These are phyloP conservation scores for Danio jaintianensis DNA, from an alignment of 2,797 vertebrate species.

Conservation along the genomic window DNA sequence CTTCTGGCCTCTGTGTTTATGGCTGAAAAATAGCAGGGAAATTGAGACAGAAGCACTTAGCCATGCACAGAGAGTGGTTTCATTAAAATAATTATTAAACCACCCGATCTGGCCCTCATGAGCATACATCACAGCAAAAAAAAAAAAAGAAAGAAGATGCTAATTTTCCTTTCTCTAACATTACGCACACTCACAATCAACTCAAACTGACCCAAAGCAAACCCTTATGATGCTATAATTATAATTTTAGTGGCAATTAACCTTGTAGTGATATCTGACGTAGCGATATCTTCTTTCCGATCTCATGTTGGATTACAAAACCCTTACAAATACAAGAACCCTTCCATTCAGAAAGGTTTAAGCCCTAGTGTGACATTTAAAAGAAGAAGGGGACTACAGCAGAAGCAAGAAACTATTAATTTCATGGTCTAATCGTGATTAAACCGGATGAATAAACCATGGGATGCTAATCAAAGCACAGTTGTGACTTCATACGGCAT, in stretches of 20 bases:
- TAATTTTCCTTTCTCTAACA: not conserved
- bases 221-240: not conserved
- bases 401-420: slow-evolving; percentile 35
- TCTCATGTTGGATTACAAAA: slow-evolving; percentile 9
- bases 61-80: slow-evolving; percentile 11
- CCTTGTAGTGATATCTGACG: not conserved
- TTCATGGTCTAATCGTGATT: slow-evolving; percentile 25
- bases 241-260: not conserved
- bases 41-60: slow-evolving; percentile 8
- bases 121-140: slow-evolving; percentile 10
- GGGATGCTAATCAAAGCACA: slow-evolving; percentile 13
- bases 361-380: slow-evolving; percentile 1
- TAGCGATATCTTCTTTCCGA: not conserved
- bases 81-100: slow-evolving; percentile 25
- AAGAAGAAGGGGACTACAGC: not conserved
- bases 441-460: not conserved
- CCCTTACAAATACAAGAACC: slow-evolving; percentile 3
- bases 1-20: slow-evolving; percentile 22
- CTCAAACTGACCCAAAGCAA: slow-evolving; percentile 4
- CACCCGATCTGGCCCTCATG: slow-evolving; percentile 9
- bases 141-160: not conserved
- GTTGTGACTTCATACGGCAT: not conserved
- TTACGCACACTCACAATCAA: not conserved
- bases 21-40: slow-evolving; percentile 44
- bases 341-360: slow-evolving; percentile 23